Percentiles rank a stretch among this genome's conserved stretches.
phyloP scores from a whole-genome alignment of 2,888 invertebrate species.

The Caenorhabditis panamensis region DNA sequence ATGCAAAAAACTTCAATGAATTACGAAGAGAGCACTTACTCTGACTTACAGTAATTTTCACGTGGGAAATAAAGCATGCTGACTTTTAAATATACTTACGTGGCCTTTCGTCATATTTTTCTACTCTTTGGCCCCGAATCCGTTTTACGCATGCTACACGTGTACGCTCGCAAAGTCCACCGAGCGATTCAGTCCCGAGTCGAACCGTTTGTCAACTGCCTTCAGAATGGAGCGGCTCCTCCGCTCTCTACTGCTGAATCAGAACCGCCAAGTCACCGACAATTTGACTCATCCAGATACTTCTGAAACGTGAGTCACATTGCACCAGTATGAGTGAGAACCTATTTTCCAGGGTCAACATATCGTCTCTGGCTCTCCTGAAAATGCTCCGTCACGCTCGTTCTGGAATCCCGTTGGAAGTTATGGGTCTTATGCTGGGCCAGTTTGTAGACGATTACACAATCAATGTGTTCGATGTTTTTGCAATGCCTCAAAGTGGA shows the following conservation, averaged over 20 bases:
- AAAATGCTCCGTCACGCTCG: conserved; percentile 99
- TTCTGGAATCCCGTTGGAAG: conserved; percentile 68
- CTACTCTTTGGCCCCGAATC: no score
- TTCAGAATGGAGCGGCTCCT: conserved; percentile 55
- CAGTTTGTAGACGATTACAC: conserved; percentile 99
- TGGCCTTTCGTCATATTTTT: no score
- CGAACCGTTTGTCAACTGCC: no score
- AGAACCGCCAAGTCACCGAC: conserved; percentile 54
- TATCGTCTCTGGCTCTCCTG: conserved; percentile 93
- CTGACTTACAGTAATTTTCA: conserved; percentile 31
- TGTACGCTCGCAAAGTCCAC: no score
- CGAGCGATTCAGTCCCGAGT: no score
- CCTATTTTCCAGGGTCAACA: conserved; percentile 83
- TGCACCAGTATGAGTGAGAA: background rate
- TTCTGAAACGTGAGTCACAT: conserved; percentile 88
- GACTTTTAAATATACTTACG: no score
- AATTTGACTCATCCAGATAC: conserved; percentile 93
- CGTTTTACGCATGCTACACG: background rate
- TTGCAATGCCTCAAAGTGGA: conserved; percentile 94
- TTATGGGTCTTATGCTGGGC: conserved; percentile 95
- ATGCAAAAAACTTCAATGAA: conserved; percentile 50
- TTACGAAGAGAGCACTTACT: conserved; percentile 58
- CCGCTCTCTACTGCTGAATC: conserved; percentile 52
- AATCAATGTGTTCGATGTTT: conserved; percentile 98
- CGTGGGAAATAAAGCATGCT: background rate